Conservation (phyloP, 2,113 vertebrate genomes). For the Strix aluco region DNA sequence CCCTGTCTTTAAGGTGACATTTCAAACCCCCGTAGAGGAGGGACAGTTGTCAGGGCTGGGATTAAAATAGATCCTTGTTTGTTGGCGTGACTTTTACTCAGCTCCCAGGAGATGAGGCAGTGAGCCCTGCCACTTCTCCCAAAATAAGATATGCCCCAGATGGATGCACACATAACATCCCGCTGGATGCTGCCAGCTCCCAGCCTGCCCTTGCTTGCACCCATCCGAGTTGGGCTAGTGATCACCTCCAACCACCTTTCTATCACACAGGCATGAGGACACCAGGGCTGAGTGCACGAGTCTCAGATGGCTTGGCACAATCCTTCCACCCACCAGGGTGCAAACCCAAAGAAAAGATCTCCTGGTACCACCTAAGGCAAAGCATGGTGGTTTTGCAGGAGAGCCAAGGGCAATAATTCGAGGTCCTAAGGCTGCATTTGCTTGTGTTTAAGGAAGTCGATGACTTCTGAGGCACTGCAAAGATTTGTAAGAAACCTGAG, state of each 20-base stretch:
- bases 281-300: accelerated
- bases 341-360: not conserved
- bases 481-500: not conserved
- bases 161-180: not conserved
- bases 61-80: conserved; percentile 50
- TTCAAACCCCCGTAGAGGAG: not conserved
- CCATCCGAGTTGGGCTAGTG: not conserved
- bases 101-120: not conserved
- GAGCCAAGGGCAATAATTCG: accelerated
- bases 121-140: not conserved
- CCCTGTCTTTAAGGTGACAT: conserved; percentile 35
- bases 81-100: not conserved
- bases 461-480: not conserved
- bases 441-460: accelerated
- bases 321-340: accelerated
- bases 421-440: not conserved
- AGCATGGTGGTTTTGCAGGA: not conserved
- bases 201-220: not conserved
- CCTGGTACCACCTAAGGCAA: not conserved
- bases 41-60: conserved; percentile 17
- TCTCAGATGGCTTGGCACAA: not conserved
- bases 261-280: not conserved
- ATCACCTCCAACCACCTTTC: accelerated
- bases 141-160: not conserved
- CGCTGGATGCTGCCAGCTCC: not conserved